Evolutionary conservation across 2,888 invertebrate species (phyloP).

Genomic region (Zele albiditarsus): DNA sequence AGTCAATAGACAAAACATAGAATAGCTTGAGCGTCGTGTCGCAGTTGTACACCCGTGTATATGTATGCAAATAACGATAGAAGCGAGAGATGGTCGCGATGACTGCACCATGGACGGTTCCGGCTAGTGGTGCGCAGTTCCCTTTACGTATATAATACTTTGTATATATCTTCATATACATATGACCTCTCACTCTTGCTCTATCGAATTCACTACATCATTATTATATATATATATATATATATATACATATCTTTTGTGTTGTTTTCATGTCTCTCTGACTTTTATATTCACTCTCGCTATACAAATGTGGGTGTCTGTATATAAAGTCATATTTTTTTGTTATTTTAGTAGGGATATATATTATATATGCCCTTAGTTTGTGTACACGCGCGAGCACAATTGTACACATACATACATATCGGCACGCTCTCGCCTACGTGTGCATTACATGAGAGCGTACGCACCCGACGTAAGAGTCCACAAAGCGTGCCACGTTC

Average conservation of each 20-base stretch:
- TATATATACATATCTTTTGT: background rate
- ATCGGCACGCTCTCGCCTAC: conserved; percentile 38
- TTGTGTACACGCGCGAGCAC: conserved; percentile 38
- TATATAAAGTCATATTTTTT: no score
- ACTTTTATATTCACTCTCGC: conserved; percentile 45
- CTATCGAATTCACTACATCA: conserved; percentile 34
- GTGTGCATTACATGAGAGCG: conserved; percentile 42
- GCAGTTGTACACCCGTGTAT: conserved; percentile 9
- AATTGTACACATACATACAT: conserved; percentile 38
- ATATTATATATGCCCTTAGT: background rate
- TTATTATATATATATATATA: conserved; percentile 29
- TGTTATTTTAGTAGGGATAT: background rate
- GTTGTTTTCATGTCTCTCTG: conserved; percentile 50
- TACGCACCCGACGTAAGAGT: conserved; percentile 45
- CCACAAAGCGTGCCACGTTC: conserved; percentile 72
- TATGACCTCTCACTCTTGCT: conserved; percentile 43
- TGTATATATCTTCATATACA: conserved; percentile 47
- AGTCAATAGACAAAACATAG: conserved; percentile 4
- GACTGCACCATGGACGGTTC: conserved; percentile 70
- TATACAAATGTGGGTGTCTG: background rate
- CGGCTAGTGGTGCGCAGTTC: conserved; percentile 73
- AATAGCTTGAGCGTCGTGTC: conserved; percentile 10
- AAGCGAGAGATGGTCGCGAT: conserved; percentile 69
- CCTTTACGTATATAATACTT: conserved; percentile 55
- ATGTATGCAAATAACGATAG: conserved; percentile 65